Evolutionary conservation across 2,113 vertebrate species (phyloP).

Genomic region (Excalfactoria chinensis): DNA sequence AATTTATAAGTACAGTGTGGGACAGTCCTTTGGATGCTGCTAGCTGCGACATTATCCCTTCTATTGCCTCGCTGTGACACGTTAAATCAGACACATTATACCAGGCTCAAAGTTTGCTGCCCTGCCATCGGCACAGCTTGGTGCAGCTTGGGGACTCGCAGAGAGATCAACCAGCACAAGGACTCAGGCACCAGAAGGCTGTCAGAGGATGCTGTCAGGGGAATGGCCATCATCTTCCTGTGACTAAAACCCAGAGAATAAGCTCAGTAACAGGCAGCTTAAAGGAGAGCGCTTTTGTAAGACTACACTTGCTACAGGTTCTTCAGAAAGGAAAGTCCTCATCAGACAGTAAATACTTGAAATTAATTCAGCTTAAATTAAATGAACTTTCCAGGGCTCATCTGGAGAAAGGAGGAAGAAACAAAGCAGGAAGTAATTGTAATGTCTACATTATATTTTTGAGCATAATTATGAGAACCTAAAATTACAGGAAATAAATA

Average conservation of each 20-base stretch:
- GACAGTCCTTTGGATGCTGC: background rate
- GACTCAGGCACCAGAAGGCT: background rate
- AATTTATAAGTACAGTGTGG: background rate
- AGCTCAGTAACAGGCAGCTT: background rate
- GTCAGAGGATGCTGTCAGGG: background rate
- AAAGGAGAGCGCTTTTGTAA: background rate
- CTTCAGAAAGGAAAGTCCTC: background rate
- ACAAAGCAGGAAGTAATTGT: background rate
- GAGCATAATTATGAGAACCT: background rate
- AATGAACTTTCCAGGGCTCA: background rate
- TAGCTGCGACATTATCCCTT: background rate
- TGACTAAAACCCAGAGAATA: background rate
- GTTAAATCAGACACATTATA: accelerated
- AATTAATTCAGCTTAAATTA: background rate
- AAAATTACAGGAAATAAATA: background rate
- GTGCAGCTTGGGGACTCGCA: background rate
- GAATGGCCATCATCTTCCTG: background rate
- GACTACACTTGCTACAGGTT: background rate
- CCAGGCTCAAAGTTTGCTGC: background rate
- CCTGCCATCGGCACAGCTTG: accelerated
- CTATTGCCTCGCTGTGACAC: background rate
- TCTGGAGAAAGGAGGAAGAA: background rate
- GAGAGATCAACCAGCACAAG: background rate
- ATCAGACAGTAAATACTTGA: background rate
- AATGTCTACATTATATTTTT: background rate